Conservation (phyloP, 2,797 vertebrate genomes). For the Lepidocolaptes lacrymiger region DNA sequence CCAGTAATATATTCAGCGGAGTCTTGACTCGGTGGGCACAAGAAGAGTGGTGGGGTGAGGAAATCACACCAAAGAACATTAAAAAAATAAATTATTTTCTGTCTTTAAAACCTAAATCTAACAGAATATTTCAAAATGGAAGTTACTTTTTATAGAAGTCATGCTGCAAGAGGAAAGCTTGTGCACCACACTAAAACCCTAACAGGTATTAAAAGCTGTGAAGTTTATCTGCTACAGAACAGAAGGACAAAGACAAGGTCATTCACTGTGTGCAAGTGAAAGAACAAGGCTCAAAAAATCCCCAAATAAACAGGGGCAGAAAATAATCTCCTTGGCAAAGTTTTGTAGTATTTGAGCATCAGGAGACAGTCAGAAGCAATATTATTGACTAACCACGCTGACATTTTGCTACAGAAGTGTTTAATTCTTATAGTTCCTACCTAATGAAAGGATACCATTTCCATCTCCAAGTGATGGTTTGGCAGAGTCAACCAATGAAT, state of each 20-base stretch:
- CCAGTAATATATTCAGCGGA: background rate
- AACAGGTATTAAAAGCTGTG: conserved; percentile 28
- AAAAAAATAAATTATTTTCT: background rate
- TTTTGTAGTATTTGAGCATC: conserved; percentile 37
- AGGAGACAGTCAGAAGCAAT: background rate
- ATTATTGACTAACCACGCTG: conserved; percentile 33
- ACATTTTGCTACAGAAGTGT: conserved; percentile 9
- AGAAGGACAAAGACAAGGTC: conserved; percentile 54
- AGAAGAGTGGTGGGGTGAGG: background rate
- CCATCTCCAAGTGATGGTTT: background rate
- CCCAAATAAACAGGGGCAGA: background rate
- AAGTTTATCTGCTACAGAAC: conserved; percentile 19
- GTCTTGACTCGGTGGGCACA: background rate
- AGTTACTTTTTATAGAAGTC: background rate
- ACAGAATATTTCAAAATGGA: conserved; percentile 7
- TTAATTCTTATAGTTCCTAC: background rate
- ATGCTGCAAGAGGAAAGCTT: background rate
- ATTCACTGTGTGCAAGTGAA: background rate
- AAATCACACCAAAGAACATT: background rate
- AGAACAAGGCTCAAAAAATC: conserved; percentile 42
- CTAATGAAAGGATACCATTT: background rate
- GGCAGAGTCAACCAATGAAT: background rate
- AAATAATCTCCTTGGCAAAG: conserved; percentile 53
- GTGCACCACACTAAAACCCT: background rate
- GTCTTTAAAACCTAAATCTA: background rate